These are phyloP conservation scores for Xyrauchen texanus DNA, from an alignment of 2,113 vertebrate genomes.

Conservation along the genomic window DNA sequence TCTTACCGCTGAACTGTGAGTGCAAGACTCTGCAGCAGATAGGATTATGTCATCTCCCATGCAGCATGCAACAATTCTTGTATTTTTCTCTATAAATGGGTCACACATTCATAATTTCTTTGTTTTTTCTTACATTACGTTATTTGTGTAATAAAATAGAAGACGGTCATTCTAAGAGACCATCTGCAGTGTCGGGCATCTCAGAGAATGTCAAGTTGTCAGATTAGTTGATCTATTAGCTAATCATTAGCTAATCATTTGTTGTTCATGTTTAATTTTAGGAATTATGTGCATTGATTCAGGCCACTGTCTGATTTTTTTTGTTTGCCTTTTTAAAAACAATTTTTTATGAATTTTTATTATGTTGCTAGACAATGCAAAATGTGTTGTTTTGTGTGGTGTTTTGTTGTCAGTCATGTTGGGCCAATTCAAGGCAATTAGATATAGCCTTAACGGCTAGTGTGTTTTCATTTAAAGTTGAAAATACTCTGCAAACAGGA, in stretches of 20 bases:
- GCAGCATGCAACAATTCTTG: background rate
- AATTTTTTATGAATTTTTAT: background rate
- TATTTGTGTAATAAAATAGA: background rate
- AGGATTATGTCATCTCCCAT: constrained; percentile 17
- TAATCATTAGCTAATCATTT: too few relatives aligned
- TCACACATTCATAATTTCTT: background rate
- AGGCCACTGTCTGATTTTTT: too few relatives aligned
- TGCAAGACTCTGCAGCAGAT: constrained; percentile 18
- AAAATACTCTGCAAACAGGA: constrained; percentile 44
- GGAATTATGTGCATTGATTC: too few relatives aligned
- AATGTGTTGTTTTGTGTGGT: too few relatives aligned
- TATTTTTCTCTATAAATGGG: background rate
- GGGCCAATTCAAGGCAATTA: background rate
- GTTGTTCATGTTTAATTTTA: too few relatives aligned
- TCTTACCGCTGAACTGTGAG: constrained; percentile 36
- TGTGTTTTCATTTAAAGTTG: constrained; percentile 2
- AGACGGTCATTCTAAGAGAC: background rate
- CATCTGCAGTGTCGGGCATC: constrained; percentile 19
- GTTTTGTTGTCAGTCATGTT: background rate
- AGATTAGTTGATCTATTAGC: constrained; percentile 28
- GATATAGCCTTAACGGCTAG: background rate
- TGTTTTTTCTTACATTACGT: too few relatives aligned
- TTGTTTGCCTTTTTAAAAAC: background rate
- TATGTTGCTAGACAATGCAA: background rate
- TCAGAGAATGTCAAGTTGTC: constrained; percentile 1